phyloP scores from a whole-genome alignment of 2,113 vertebrate genomes.

The Cranoglanis bouderius region DNA sequence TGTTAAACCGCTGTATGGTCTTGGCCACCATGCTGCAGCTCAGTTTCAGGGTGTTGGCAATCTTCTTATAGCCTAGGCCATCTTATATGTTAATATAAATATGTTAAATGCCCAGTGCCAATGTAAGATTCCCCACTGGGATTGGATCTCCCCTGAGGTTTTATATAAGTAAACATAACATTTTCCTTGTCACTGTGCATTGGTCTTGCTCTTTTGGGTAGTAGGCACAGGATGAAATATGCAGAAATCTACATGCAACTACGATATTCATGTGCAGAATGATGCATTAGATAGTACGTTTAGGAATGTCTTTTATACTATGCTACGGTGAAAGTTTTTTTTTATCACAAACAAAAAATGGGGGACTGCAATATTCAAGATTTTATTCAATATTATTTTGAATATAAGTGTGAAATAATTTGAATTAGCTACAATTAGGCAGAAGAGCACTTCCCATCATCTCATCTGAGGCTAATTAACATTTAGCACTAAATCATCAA shows the following conservation, averaged over 20 bases:
- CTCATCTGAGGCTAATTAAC: not conserved
- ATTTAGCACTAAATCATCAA: not conserved
- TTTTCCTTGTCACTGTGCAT: not conserved
- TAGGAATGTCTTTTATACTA: not conserved
- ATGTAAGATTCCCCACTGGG: not conserved
- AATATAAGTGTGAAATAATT: not conserved
- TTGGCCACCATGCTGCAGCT: too few species aligned
- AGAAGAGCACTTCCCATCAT: not conserved
- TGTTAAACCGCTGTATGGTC: too few species aligned
- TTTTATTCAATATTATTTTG: not conserved
- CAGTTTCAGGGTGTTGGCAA: too few species aligned
- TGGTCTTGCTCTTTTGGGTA: not conserved
- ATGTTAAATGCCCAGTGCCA: not conserved
- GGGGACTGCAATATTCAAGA: not conserved
- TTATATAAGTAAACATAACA: not conserved
- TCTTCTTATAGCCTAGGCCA: too few species aligned
- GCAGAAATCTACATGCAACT: too few species aligned
- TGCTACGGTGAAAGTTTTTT: not conserved
- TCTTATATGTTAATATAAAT: not conserved
- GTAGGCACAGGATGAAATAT: too few species aligned
- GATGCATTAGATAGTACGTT: not conserved
- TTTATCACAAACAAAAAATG: too few species aligned
- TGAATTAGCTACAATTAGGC: not conserved
- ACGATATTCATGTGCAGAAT: not conserved
- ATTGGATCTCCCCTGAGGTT: not conserved